A percentile compares a stretch with the other conserved stretches of the same genome.
Conservation (phyloP, 2,113 vertebrate genomes). For the Nestor notabilis region DNA sequence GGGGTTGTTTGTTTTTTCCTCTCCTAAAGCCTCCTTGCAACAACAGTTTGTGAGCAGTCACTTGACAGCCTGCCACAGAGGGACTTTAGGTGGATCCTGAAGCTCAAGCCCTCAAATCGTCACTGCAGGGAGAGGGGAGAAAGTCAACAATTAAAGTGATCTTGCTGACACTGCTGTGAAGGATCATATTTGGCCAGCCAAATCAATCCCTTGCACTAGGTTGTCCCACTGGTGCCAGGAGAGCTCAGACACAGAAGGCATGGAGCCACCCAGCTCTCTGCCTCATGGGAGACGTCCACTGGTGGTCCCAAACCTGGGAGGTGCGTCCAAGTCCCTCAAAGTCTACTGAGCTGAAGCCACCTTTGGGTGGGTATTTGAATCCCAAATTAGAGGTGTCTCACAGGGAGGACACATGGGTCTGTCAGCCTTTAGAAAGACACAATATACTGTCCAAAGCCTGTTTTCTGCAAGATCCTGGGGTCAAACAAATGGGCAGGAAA, state of each 20-base stretch:
- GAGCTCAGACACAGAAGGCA: fast-evolving
- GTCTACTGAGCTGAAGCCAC: neutral
- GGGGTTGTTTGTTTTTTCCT: neutral
- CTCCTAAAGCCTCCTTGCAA: neutral
- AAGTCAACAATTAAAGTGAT: neutral
- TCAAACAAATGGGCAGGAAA: neutral
- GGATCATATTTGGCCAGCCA: fast-evolving
- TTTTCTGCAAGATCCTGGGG: neutral
- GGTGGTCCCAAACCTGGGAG: neutral
- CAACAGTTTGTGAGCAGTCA: neutral
- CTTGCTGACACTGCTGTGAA: neutral
- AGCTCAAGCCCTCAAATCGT: neutral
- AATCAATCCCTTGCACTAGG: fast-evolving
- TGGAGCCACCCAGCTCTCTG: neutral
- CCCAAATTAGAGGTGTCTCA: neutral
- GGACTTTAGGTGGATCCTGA: neutral
- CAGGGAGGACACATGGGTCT: neutral
- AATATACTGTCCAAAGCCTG: neutral
- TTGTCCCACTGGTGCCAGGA: neutral
- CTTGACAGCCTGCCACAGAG: neutral
- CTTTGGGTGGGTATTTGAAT: neutral
- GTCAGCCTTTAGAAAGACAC: neutral
- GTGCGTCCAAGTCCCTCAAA: neutral
- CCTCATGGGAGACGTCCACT: neutral
- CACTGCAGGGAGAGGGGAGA: fast-evolving